A percentile compares a stretch with the other conserved stretches of the same genome.
These are phyloP conservation scores for Hoplodrina blanda DNA, from an alignment of 2,888 invertebrate species.

Conservation along the genomic window DNA sequence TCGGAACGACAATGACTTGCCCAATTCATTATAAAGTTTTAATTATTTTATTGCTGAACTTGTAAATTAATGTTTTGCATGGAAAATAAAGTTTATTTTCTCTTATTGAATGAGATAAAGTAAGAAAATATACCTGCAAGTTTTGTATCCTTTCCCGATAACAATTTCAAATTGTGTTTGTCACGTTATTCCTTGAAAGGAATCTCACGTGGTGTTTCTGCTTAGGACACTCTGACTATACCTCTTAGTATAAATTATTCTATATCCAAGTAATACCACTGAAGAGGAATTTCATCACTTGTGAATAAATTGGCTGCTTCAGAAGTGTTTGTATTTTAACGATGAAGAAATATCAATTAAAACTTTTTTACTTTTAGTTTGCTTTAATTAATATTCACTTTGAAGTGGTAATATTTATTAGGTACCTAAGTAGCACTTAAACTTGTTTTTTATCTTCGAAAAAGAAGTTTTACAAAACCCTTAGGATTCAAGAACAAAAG, in stretches of 20 bases:
- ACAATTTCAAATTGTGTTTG: too few species aligned
- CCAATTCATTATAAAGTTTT: constrained; percentile 20
- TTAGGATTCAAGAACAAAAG: too few species aligned
- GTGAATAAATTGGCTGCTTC: constrained; percentile 37
- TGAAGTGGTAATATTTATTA: constrained; percentile 16
- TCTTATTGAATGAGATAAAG: too few species aligned
- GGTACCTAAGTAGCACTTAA: not conserved
- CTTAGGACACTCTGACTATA: not conserved
- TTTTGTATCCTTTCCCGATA: too few species aligned
- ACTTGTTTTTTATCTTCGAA: too few species aligned
- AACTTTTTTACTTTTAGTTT: constrained; percentile 40
- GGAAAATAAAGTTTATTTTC: not conserved
- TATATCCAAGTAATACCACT: not conserved
- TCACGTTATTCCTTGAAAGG: too few species aligned
- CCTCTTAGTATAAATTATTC: not conserved
- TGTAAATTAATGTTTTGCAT: not conserved
- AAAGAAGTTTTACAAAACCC: too few species aligned
- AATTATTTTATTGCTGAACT: not conserved
- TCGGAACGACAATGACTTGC: constrained; percentile 8
- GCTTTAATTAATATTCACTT: constrained; percentile 25
- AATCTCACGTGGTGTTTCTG: too few species aligned
- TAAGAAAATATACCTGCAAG: too few species aligned
- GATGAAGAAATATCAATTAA: constrained; percentile 47
- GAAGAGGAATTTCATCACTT: constrained; percentile 35
- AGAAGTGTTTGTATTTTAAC: constrained; percentile 34